Evolutionary conservation across 1,140 invertebrate species (phyloP).

Genomic region (Epicauta chinensis): DNA sequence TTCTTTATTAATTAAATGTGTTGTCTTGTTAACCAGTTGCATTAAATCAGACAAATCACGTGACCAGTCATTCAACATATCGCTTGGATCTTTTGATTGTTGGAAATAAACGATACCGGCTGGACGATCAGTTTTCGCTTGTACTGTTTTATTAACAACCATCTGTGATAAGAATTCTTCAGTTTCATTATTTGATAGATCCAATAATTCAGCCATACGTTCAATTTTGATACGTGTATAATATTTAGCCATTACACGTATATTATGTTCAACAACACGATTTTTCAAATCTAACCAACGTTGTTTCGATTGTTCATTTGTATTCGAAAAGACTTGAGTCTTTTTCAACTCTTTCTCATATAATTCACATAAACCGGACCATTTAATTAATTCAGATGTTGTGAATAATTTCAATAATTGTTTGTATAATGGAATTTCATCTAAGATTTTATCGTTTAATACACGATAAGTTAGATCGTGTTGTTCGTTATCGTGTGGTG

Average conservation of each 20-base stretch:
- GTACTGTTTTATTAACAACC: slow-evolving; percentile 87
- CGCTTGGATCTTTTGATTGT: slow-evolving; percentile 84
- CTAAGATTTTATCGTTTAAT: slow-evolving; percentile 83
- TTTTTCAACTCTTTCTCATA: slow-evolving; percentile 80
- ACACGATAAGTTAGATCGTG: slow-evolving; percentile 92
- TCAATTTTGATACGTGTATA: slow-evolving; percentile 89
- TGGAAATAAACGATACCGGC: slow-evolving; percentile 84
- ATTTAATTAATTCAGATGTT: slow-evolving; percentile 93
- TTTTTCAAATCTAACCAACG: slow-evolving; percentile 82
- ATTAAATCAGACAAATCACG: slow-evolving; percentile 87
- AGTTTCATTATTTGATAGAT: slow-evolving; percentile 81
- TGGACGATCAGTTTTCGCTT: slow-evolving; percentile 89
- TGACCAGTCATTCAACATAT: slow-evolving; percentile 94
- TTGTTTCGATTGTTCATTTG: slow-evolving; percentile 74
- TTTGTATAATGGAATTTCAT: slow-evolving; percentile 88
- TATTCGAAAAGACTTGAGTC: slow-evolving; percentile 71
- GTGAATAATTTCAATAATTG: slow-evolving; percentile 89
- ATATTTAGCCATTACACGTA: slow-evolving; percentile 98
- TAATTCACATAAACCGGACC: slow-evolving; percentile 76
- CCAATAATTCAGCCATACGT: slow-evolving; percentile 90
- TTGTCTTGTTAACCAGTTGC: slow-evolving; percentile 95
- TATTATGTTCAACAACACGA: slow-evolving; percentile 68
- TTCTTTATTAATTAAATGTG: slow-evolving; percentile 98
- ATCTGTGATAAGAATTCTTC: slow-evolving; percentile 93
- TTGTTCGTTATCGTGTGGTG: slow-evolving; percentile 96